Percentiles rank a stretch among this genome's conserved stretches.
These are phyloP conservation scores for Zhengitettix transpicula DNA, from an alignment of 2,888 invertebrate species.

Conservation along the genomic window DNA sequence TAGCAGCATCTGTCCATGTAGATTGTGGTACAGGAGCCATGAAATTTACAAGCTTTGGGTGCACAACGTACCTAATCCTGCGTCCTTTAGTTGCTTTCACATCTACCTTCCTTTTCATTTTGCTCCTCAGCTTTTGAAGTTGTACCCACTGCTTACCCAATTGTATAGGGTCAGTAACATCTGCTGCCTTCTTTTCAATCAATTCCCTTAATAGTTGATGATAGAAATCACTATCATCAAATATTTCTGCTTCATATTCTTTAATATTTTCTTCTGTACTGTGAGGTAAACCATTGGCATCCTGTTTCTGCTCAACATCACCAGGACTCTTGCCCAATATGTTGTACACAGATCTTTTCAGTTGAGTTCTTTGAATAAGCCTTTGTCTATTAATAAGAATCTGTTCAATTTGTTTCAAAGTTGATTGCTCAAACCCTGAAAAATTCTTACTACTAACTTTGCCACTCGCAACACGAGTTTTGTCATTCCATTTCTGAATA, in stretches of 20 bases:
- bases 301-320: not conserved
- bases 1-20: constrained; percentile 61
- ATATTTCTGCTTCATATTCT: constrained; percentile 65
- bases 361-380: constrained; percentile 60
- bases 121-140: constrained; percentile 76
- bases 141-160: constrained; percentile 82
- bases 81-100: constrained; percentile 89
- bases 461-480: constrained; percentile 56
- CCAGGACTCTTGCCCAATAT: constrained; percentile 16
- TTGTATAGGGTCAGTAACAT: constrained; percentile 67
- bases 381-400: constrained; percentile 61
- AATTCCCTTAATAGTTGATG: constrained; percentile 81
- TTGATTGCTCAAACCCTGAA: constrained; percentile 35
- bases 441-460: constrained; percentile 44
- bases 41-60: constrained; percentile 73
- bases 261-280: constrained; percentile 23
- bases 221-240: constrained; percentile 95
- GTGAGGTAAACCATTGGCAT: constrained; percentile 8
- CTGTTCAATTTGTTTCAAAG: constrained; percentile 66
- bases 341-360: constrained; percentile 58
- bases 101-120: constrained; percentile 85
- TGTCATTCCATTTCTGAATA: constrained; percentile 90
- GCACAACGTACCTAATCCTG: constrained; percentile 71
- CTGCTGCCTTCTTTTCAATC: constrained; percentile 77
- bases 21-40: constrained; percentile 62